These are phyloP conservation scores for Pelosia muscerda DNA, from an alignment of 2,888 invertebrate genomes.

Conservation along the genomic window DNA sequence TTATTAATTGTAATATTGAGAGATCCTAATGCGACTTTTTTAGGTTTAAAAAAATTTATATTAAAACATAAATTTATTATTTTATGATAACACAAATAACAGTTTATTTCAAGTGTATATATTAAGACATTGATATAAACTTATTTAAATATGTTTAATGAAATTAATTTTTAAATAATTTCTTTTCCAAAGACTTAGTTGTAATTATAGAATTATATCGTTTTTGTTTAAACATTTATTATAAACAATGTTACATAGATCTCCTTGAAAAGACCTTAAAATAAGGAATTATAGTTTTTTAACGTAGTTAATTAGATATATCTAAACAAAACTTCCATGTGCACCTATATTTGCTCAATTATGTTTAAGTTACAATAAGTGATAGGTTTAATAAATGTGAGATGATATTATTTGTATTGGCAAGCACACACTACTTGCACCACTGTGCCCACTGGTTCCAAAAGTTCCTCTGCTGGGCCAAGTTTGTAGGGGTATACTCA, in stretches of 20 bases:
- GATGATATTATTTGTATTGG: not conserved
- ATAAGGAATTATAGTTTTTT: constrained; percentile 10
- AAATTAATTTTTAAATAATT: not conserved
- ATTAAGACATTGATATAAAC: too few species aligned
- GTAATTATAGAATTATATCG: not conserved
- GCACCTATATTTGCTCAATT: constrained; percentile 81
- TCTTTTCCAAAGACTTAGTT: not conserved
- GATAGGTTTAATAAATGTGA: constrained; percentile 16
- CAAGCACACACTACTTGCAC: not conserved
- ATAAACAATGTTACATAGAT: constrained; percentile 48
- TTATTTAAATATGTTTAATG: too few species aligned
- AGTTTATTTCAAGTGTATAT: too few species aligned
- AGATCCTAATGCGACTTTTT: too few species aligned
- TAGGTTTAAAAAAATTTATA: too few species aligned
- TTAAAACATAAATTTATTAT: too few species aligned
- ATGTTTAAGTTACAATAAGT: constrained; percentile 35
- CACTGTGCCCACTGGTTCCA: too few species aligned
- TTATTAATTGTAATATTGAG: too few species aligned
- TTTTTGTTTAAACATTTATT: not conserved
- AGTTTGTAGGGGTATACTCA: too few species aligned
- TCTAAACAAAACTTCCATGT: constrained; percentile 54
- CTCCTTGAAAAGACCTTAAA: constrained; percentile 57
- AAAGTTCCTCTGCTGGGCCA: too few species aligned
- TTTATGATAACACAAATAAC: too few species aligned
- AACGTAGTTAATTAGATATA: constrained; percentile 38